Conservation (phyloP, 2,113 vertebrate species). For the Holacanthus passer region DNA sequence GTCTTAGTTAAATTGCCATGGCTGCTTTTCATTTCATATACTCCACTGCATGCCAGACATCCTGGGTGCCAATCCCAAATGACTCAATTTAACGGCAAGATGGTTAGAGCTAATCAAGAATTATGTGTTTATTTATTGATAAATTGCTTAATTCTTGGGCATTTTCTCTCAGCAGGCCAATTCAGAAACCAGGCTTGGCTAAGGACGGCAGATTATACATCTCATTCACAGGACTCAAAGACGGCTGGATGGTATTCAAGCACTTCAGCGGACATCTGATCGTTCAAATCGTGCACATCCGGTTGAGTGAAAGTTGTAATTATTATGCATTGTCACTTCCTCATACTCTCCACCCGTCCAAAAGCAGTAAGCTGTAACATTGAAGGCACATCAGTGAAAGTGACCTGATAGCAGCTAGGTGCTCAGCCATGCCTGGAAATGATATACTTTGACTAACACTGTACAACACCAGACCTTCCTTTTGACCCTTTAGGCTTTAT, state of each 20-base stretch:
- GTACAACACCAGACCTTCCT: constrained; percentile 5
- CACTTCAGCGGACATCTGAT: constrained; percentile 39
- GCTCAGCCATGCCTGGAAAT: constrained; percentile 2
- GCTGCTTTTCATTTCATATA: constrained; percentile 15
- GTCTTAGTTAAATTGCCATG: constrained; percentile 7
- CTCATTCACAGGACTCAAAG: constrained; percentile 16
- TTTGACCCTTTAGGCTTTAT: constrained; percentile 43
- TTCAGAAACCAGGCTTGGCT: constrained; percentile 17
- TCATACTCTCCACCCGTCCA: neutral
- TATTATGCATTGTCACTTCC: constrained; percentile 13
- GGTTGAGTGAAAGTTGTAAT: constrained; percentile 12
- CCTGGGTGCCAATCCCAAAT: constrained; percentile 14
- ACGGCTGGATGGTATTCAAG: constrained; percentile 16
- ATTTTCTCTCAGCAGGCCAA: constrained; percentile 9
- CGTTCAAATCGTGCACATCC: constrained; percentile 23
- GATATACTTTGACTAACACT: constrained; percentile 22
- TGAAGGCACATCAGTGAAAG: neutral
- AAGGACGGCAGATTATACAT: constrained; percentile 25
- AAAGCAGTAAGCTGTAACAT: neutral
- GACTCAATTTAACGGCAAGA: constrained; percentile 1
- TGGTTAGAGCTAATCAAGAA: constrained; percentile 7
- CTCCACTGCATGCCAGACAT: neutral
- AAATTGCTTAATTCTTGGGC: constrained; percentile 12
- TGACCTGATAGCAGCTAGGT: neutral
- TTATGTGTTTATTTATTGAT: constrained; percentile 21